Conservation (phyloP, 2,888 invertebrate genomes). For the Cryptus viduatorius region DNA sequence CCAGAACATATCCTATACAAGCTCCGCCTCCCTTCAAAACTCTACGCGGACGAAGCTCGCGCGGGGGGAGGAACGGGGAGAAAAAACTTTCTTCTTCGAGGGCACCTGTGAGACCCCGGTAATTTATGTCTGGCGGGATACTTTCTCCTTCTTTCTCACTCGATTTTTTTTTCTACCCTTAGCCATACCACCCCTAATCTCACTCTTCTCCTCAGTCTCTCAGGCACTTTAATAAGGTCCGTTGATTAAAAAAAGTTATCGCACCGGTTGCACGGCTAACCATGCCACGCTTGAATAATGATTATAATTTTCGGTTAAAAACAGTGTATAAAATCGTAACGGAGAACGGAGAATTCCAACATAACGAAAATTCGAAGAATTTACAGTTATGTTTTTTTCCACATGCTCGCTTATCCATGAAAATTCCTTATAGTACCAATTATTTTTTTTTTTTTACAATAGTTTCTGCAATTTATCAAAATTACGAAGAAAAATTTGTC, state of each 20-base stretch:
- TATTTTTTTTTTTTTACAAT: background rate
- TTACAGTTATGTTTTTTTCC: background rate
- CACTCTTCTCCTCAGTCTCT: slow-evolving; percentile 39
- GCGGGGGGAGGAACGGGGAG: slow-evolving; percentile 8
- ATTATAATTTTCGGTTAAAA: slow-evolving; percentile 43
- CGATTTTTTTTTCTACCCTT: slow-evolving; percentile 44
- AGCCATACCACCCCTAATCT: slow-evolving; percentile 10
- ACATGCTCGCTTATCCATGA: background rate
- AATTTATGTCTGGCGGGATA: slow-evolving; percentile 62
- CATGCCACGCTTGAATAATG: slow-evolving; percentile 43
- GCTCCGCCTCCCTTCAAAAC: background rate
- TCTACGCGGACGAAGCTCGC: background rate
- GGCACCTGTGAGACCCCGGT: slow-evolving; percentile 65
- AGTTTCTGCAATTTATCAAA: background rate
- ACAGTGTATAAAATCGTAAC: background rate
- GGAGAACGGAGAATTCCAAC: background rate
- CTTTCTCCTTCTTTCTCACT: slow-evolving; percentile 63
- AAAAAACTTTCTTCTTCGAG: slow-evolving; percentile 63
- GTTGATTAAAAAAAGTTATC: slow-evolving; percentile 64
- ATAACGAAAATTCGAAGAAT: background rate
- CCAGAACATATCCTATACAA: slow-evolving; percentile 22
- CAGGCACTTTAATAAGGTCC: slow-evolving; percentile 63
- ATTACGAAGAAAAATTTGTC: background rate
- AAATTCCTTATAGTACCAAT: background rate
- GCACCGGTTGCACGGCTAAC: slow-evolving; percentile 43